These are phyloP conservation scores for Rhyacophila brunnea DNA, from an alignment of 1,140 invertebrate genomes.

Conservation along the genomic window DNA sequence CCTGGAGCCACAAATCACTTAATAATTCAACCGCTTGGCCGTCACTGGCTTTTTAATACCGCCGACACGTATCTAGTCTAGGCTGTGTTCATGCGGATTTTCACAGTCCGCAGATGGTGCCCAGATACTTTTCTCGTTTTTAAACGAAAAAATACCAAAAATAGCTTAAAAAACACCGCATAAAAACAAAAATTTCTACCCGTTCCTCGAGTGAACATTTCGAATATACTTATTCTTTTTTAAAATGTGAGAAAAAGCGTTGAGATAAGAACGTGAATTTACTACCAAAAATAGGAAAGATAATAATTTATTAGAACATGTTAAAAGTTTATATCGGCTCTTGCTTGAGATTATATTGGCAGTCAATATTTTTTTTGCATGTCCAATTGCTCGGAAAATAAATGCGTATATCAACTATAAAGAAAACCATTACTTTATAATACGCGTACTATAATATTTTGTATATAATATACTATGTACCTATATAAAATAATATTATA, in stretches of 20 bases:
- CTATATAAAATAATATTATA: too few species aligned
- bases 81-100: not conserved
- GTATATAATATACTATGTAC: too few species aligned
- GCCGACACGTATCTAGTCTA: conserved; percentile 7
- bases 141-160: not conserved
- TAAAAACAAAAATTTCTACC: not conserved
- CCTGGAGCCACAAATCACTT: conserved; percentile 19
- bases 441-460: too few species aligned
- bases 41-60: conserved; percentile 12
- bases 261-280: not conserved
- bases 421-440: too few species aligned
- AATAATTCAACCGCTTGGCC: conserved; percentile 19
- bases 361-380: too few species aligned
- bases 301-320: too few species aligned
- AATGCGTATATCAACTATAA: too few species aligned
- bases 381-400: too few species aligned
- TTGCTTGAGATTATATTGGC: too few species aligned
- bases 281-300: too few species aligned
- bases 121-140: not conserved
- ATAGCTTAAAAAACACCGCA: too few species aligned
- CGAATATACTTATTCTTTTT: not conserved
- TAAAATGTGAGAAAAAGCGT: not conserved
- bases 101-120: not conserved
- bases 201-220: not conserved
- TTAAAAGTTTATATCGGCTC: too few species aligned